Conservation (phyloP, 2,888 invertebrate genomes). For the Ormyrus rosae region DNA sequence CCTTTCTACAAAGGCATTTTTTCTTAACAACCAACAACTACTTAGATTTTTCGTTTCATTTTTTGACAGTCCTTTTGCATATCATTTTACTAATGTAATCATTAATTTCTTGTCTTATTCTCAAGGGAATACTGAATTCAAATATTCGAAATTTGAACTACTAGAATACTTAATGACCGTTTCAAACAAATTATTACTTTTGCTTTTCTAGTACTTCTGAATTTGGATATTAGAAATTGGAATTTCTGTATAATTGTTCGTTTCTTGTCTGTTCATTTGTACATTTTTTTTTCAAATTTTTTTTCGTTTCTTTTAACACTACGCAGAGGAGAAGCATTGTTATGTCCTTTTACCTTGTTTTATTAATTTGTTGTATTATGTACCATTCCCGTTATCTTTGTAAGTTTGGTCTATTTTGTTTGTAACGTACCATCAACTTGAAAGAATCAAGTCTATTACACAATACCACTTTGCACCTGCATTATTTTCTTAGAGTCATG, state of each 20-base stretch:
- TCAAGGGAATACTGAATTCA: slow-evolving; percentile 1
- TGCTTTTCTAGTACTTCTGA: slow-evolving; percentile 1
- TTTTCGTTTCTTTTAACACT: slow-evolving; percentile 29
- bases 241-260: slow-evolving; percentile 9
- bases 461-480: slow-evolving; percentile 56
- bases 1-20: slow-evolving; percentile 52
- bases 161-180: neutral
- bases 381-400: slow-evolving; percentile 39
- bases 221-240: slow-evolving; percentile 33
- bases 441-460: slow-evolving; percentile 41
- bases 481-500: slow-evolving; percentile 57
- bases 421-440: slow-evolving; percentile 33
- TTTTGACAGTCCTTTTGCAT: slow-evolving; percentile 44
- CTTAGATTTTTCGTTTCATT: slow-evolving; percentile 45
- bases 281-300: slow-evolving; percentile 11
- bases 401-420: slow-evolving; percentile 45
- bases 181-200: neutral
- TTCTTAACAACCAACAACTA: slow-evolving; percentile 35
- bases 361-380: slow-evolving; percentile 37
- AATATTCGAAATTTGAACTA: slow-evolving; percentile 12
- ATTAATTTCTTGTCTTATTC: slow-evolving; percentile 43
- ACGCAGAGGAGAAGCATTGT: slow-evolving; percentile 51
- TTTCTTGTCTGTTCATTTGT: slow-evolving; percentile 35
- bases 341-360: slow-evolving; percentile 53
- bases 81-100: slow-evolving; percentile 51